These are phyloP conservation scores for Thunnus thynnus DNA, from an alignment of 2,113 vertebrate species.

Conservation along the genomic window DNA sequence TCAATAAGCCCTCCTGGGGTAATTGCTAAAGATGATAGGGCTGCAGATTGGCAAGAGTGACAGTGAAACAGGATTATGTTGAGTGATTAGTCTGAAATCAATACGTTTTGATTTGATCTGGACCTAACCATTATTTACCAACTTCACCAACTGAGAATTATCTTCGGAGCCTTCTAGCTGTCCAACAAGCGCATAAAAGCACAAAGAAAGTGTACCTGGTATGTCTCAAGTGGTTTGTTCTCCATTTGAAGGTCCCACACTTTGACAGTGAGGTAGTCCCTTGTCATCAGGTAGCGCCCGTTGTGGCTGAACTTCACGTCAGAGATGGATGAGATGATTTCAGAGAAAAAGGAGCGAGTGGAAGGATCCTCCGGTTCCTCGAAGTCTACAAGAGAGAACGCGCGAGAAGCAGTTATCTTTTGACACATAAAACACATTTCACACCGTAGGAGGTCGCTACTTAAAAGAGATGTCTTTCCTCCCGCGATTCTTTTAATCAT, in stretches of 20 bases:
- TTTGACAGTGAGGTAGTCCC: conserved; percentile 97
- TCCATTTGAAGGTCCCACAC: conserved; percentile 99
- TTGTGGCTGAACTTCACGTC: conserved; percentile 98
- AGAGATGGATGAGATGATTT: conserved; percentile 98
- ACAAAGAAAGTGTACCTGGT: conserved; percentile 86
- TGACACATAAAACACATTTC: conserved; percentile 34
- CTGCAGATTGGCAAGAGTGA: conserved; percentile 58
- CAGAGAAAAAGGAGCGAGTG: conserved; percentile 96
- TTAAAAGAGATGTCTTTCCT: conserved; percentile 10
- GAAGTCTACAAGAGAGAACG: conserved; percentile 86
- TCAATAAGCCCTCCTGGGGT: conserved; percentile 67
- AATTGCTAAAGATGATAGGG: conserved; percentile 58
- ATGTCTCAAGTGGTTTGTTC: conserved; percentile 95
- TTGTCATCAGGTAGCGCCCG: conserved; percentile 96
- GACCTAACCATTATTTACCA: conserved; percentile 35
- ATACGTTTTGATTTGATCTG: conserved; percentile 70
- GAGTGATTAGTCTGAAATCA: conserved; percentile 78
- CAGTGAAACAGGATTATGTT: conserved; percentile 74
- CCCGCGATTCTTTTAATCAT: conserved; percentile 25
- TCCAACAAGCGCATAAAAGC: not conserved
- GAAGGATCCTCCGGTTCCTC: conserved; percentile 97
- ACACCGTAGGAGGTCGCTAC: not conserved
- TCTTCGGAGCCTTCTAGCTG: not conserved
- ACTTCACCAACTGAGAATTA: conserved; percentile 30
- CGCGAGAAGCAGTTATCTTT: conserved; percentile 30